A percentile compares a stretch with the other conserved stretches of the same genome.
Evolutionary conservation across 2,888 invertebrate genomes (phyloP).

Genomic region (Pherbina coryleti): DNA sequence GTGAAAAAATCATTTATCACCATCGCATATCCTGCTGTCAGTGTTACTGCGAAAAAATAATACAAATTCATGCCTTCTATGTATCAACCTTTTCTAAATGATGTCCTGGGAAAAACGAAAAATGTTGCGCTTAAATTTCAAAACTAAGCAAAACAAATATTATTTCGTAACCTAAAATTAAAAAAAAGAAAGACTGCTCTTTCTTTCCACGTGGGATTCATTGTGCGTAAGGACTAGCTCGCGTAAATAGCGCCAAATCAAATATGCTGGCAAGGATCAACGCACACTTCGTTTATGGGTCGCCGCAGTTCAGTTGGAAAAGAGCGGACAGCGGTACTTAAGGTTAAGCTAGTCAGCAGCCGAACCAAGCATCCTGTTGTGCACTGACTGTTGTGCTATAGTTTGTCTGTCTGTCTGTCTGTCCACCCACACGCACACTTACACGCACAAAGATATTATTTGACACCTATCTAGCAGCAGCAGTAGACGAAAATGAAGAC

Average conservation of each 20-base stretch:
- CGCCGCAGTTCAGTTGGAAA: neutral
- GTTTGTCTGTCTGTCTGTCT: neutral
- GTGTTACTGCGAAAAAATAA: neutral
- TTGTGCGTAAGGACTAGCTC: neutral
- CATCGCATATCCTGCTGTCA: neutral
- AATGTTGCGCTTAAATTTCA: neutral
- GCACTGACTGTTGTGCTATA: neutral
- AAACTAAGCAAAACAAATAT: neutral
- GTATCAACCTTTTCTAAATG: neutral
- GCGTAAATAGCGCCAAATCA: neutral
- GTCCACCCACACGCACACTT: neutral
- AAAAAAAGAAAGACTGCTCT: neutral
- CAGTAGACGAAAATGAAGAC: neutral
- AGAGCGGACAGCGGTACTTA: neutral
- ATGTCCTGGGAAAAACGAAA: neutral
- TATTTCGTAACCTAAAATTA: neutral
- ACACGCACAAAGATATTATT: neutral
- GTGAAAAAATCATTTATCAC: constrained; percentile 1
- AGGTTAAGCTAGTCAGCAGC: neutral
- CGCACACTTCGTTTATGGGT: neutral
- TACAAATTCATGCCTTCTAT: neutral
- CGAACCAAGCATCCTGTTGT: neutral
- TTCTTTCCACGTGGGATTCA: neutral
- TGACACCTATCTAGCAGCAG: neutral
- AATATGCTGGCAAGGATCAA: neutral